A percentile compares a stretch with the other conserved stretches of the same genome.
These are phyloP conservation scores for Crocuta crocuta DNA, from an alignment of 2,113 vertebrate species.

Conservation along the genomic window DNA sequence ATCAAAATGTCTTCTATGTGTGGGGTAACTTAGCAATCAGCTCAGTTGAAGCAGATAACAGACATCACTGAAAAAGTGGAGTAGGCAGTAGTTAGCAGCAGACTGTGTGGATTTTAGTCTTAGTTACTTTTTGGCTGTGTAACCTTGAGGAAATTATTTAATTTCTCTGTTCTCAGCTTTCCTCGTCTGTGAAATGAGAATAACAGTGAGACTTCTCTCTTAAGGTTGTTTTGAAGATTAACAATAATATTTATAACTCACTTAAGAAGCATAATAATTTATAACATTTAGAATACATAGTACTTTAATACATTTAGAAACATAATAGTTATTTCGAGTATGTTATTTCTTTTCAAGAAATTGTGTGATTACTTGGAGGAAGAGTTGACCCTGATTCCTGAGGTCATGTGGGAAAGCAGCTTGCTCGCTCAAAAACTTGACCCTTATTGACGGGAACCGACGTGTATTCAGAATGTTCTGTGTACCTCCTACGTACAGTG, in stretches of 20 bases:
- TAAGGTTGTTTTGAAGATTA: neutral
- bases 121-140: neutral
- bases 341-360: neutral
- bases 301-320: neutral
- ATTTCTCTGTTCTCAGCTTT: neutral
- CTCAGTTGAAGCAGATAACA: neutral
- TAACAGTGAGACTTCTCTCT: neutral
- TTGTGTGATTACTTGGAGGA: neutral
- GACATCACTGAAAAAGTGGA: neutral
- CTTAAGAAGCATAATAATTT: neutral
- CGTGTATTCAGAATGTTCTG: fast-evolving
- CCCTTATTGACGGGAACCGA: neutral
- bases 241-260: neutral
- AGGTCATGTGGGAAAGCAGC: neutral
- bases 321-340: neutral
- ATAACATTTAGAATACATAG: too few relatives aligned
- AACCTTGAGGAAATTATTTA: neutral
- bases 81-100: fast-evolving
- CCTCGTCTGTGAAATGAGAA: neutral
- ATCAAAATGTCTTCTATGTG: neutral
- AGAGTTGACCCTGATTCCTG: neutral
- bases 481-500: fast-evolving
- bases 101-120: neutral
- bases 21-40: neutral
- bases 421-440: too few relatives aligned